Evolutionary conservation across 1,140 invertebrate species (phyloP).

Genomic region (Pteromalus puparum): DNA sequence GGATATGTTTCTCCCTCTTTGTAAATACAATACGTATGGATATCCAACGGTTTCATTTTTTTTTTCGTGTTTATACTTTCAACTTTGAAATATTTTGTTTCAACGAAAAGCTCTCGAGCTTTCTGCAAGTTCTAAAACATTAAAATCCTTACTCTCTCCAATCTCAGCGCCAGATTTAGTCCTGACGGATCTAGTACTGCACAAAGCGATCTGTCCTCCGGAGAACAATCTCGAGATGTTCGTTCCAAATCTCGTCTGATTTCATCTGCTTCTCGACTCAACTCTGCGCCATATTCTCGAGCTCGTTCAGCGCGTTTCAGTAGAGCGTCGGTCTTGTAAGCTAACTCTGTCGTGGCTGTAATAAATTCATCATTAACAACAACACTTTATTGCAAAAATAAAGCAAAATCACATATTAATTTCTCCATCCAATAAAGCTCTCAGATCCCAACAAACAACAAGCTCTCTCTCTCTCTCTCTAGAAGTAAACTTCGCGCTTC

Average conservation of each 20-base stretch:
- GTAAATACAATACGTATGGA: too few relatives aligned
- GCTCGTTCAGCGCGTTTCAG: slow-evolving; percentile 75
- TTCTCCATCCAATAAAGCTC: too few relatives aligned
- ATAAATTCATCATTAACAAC: too few relatives aligned
- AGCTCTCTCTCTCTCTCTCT: too few relatives aligned
- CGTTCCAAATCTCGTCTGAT: slow-evolving; percentile 78
- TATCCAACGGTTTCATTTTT: too few relatives aligned
- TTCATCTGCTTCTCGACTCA: slow-evolving; percentile 77
- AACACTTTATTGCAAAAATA: not conserved
- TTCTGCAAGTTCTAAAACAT: too few relatives aligned
- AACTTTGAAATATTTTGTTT: too few relatives aligned
- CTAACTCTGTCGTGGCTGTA: slow-evolving; percentile 74
- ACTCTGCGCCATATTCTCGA: slow-evolving; percentile 75
- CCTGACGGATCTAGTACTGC: slow-evolving; percentile 80
- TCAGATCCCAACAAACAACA: too few relatives aligned
- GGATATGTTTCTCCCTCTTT: too few relatives aligned
- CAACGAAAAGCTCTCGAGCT: too few relatives aligned
- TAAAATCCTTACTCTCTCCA: slow-evolving; percentile 66
- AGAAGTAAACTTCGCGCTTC: not conserved
- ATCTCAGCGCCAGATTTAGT: slow-evolving; percentile 73
- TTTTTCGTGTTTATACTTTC: too few relatives aligned
- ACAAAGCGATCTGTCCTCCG: slow-evolving; percentile 79
- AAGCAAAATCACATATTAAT: too few relatives aligned
- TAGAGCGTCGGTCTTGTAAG: slow-evolving; percentile 72
- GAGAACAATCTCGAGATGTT: slow-evolving; percentile 76